Evolutionary conservation across 2,888 invertebrate genomes (phyloP), one percentile per base, ranked within the genome.

Genomic region (Netelia melanura): DNA sequence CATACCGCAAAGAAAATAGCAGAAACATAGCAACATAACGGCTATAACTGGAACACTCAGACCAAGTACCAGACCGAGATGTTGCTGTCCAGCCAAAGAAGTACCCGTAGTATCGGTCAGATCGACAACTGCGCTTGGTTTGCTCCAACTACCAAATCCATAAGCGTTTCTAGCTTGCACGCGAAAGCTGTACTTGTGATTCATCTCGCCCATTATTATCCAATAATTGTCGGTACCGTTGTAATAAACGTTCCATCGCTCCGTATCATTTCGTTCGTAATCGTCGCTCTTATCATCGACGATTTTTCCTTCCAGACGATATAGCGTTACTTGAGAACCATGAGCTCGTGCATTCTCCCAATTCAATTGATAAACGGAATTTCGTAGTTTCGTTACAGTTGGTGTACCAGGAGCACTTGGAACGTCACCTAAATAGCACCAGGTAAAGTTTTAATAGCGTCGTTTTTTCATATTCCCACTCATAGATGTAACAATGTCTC

Each of bases 201-300:
- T 96, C 90, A 93, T 91, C 14, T 92, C 90, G 0, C 91, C 90
- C 10, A 95, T 95, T 38, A 98, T 96, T 84, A 97, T 95, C 97
- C 98, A 98, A 91, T 97, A 97, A 83, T 96, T 96, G 64, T 98
- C 97, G 68, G 96, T 96, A 87, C 97, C 98, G 90, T 97, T 98
- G 90, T 98, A 97, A 75, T 96, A 95, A 1, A 95, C 91, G 68
- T 94, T 94, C 97, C 97, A 97, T 79, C 95, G 79, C 38, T 87
- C 79, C 23, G 87, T 91, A 3, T 86, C 80, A n/a, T 91, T 90
- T 17, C 77, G 84, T 1, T 82, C 88, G 25, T 67, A 79, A 38
- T 86, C 81, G 48, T 90, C 89, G 87, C 88, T 61, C 88, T 87
- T 17, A 77, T 90, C 82, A 75, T 89, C 75, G 81, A 92, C 92